Conservation (phyloP, 1,140 invertebrate species). For the Lucilia sericata region DNA sequence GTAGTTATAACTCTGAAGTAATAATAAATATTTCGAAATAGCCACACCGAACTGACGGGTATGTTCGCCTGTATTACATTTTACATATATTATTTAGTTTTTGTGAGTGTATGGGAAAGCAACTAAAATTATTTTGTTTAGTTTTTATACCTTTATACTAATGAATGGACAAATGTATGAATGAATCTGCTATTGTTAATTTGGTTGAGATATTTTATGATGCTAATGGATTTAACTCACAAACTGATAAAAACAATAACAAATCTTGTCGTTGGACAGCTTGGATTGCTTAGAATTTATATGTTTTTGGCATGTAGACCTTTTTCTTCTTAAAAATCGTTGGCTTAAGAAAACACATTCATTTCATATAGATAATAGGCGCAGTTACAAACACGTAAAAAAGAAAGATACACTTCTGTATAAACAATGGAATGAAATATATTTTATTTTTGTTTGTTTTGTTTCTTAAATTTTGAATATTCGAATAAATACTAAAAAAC, state of each 20-base stretch:
- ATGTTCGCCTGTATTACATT: neutral
- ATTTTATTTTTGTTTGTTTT: no score
- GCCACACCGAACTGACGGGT: no score
- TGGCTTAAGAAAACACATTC: no score
- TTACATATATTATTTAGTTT: neutral
- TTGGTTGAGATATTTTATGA: neutral
- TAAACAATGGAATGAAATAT: no score
- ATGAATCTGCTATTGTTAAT: slow-evolving; percentile 2
- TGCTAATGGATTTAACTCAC: neutral
- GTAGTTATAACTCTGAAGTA: no score
- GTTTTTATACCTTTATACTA: neutral
- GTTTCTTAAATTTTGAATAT: no score
- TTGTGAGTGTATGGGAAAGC: neutral
- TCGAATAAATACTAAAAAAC: no score
- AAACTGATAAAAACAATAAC: neutral
- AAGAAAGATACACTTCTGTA: no score
- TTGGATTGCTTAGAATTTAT: slow-evolving; percentile 3
- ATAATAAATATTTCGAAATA: no score
- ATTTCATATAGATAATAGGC: no score
- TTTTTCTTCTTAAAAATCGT: neutral
- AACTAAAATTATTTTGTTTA: neutral
- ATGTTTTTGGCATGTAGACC: neutral
- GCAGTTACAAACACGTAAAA: no score
- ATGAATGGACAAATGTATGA: slow-evolving; percentile 4
- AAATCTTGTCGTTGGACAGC: neutral